Evolutionary conservation across 2,888 invertebrate genomes (phyloP).

Genomic region (Lasioglossum zephyrum): DNA sequence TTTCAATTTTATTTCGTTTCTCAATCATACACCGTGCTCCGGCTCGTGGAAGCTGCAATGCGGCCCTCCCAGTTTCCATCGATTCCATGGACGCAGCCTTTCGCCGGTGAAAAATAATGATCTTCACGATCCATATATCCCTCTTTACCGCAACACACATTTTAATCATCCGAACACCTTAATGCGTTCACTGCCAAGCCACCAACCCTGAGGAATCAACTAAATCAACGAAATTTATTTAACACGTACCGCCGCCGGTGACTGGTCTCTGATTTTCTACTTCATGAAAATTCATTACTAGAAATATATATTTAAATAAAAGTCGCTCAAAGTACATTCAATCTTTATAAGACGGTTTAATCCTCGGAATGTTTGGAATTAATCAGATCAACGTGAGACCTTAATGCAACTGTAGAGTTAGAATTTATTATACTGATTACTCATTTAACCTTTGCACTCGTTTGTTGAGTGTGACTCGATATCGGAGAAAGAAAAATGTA

Average conservation of each 20-base stretch:
- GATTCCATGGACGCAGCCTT: slow-evolving; percentile 39
- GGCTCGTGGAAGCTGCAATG: slow-evolving; percentile 59
- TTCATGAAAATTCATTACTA: background rate
- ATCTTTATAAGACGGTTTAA: background rate
- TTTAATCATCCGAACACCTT: background rate
- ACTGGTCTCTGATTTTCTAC: background rate
- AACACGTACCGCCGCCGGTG: background rate
- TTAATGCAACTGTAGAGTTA: background rate
- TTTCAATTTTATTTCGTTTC: slow-evolving; percentile 69
- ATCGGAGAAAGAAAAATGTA: no score
- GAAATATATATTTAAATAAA: background rate
- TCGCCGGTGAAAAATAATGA: slow-evolving; percentile 25
- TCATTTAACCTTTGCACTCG: background rate
- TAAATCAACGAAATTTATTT: background rate
- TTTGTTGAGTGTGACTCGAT: no score
- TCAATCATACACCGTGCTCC: slow-evolving; percentile 58
- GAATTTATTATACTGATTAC: background rate
- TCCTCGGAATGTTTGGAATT: background rate
- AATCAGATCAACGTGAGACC: no score
- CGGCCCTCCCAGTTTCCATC: slow-evolving; percentile 47
- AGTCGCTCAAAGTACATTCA: background rate
- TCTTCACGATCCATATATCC: background rate
- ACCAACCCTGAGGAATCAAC: background rate
- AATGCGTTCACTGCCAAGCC: background rate
- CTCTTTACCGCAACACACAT: background rate